These are phyloP conservation scores for Philereme transversata DNA, from an alignment of 2,888 invertebrate genomes.

Conservation along the genomic window DNA sequence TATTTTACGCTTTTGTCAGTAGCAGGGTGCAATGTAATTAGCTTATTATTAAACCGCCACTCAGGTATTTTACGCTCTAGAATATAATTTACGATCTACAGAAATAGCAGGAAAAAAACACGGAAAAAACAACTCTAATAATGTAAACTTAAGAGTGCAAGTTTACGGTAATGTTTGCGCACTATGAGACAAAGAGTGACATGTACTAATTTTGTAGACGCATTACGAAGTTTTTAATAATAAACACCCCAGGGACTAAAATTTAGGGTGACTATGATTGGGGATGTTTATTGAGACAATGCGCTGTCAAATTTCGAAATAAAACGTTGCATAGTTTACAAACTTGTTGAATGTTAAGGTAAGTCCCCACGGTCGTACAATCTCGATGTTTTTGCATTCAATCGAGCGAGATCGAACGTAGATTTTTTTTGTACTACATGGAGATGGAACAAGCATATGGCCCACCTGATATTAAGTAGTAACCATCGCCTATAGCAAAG, in stretches of 20 bases:
- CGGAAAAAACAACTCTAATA: constrained; percentile 15
- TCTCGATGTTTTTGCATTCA: no score
- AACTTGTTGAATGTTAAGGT: neutral
- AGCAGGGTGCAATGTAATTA: constrained; percentile 53
- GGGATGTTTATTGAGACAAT: constrained; percentile 23
- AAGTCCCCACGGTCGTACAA: no score
- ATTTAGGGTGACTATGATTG: constrained; percentile 37
- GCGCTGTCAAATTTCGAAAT: neutral
- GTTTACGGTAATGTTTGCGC: constrained; percentile 3
- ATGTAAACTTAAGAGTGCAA: constrained; percentile 4
- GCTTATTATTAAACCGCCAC: constrained; percentile 58
- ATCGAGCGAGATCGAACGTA: no score
- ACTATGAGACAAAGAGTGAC: constrained; percentile 53
- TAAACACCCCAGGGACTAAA: constrained; percentile 49
- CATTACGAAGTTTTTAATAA: constrained; percentile 64
- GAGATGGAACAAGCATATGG: no score
- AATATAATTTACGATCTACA: constrained; percentile 65
- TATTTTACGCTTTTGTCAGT: constrained; percentile 35
- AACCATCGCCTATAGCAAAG: no score
- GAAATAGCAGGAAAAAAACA: constrained; percentile 53
- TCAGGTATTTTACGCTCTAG: constrained; percentile 61
- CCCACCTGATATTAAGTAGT: no score
- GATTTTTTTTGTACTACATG: no score
- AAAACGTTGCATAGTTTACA: neutral
- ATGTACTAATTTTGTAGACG: constrained; percentile 70